These are phyloP conservation scores for Morone saxatilis DNA, from an alignment of 2,113 vertebrate genomes.

Conservation along the genomic window DNA sequence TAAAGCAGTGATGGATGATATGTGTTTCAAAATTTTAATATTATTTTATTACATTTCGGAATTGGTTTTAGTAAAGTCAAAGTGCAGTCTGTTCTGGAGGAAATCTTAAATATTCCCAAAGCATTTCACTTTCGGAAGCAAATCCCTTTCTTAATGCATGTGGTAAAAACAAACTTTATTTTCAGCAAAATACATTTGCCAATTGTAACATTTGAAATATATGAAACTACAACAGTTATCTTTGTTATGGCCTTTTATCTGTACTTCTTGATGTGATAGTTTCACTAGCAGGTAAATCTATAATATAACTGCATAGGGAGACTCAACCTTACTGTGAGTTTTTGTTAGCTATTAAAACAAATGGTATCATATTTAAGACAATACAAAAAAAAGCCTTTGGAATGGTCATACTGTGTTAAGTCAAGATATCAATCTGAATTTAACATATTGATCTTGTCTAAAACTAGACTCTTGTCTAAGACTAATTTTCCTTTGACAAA, in stretches of 20 bases:
- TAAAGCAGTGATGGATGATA: background rate
- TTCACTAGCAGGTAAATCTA: background rate
- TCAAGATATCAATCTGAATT: background rate
- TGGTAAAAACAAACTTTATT: too few relatives aligned
- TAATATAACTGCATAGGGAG: background rate
- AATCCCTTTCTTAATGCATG: too few relatives aligned
- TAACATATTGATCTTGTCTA: background rate
- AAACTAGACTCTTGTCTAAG: constrained; percentile 3
- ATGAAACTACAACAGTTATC: background rate
- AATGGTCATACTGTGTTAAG: background rate
- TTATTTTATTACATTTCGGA: constrained; percentile 11
- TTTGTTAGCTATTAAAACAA: background rate
- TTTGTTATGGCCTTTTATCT: background rate
- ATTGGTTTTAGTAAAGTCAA: background rate
- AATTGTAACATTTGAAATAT: background rate
- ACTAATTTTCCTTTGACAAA: background rate
- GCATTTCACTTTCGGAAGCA: background rate
- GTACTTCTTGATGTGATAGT: too few relatives aligned
- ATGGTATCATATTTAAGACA: background rate
- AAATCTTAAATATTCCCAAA: background rate
- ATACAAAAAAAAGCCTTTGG: background rate
- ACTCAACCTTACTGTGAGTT: background rate
- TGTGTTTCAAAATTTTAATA: background rate
- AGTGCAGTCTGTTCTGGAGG: background rate
- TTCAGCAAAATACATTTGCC: background rate